Evolutionary conservation across 2,797 vertebrate species (phyloP).

Genomic region (Phaenicophaeus curvirostris): DNA sequence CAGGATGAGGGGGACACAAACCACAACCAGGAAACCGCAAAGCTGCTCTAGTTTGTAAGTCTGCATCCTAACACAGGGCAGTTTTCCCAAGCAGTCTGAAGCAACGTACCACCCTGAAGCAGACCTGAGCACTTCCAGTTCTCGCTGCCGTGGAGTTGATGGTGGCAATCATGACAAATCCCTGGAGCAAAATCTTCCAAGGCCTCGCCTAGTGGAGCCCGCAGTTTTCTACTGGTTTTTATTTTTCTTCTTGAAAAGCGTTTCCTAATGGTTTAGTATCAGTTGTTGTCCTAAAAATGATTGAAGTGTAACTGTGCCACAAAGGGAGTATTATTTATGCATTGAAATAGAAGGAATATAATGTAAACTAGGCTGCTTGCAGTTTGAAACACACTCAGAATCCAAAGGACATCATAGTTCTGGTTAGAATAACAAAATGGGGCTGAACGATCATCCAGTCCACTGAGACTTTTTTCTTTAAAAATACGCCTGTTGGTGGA

Average conservation of each 20-base stretch:
- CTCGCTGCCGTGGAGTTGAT: accelerated
- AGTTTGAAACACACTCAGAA: not conserved
- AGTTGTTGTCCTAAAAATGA: slow-evolving; percentile 2
- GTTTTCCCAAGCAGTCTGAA: not conserved
- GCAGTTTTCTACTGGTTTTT: not conserved
- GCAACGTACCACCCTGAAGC: accelerated
- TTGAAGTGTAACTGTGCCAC: slow-evolving; percentile 11
- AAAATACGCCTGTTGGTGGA: not conserved
- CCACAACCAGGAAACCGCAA: not conserved
- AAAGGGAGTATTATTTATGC: not conserved
- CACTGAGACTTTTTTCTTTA: not conserved
- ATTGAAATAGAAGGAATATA: not conserved
- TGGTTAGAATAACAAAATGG: not conserved
- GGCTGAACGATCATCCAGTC: not conserved
- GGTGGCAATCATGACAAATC: not conserved
- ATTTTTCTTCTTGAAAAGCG: not conserved
- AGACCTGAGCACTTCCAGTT: not conserved
- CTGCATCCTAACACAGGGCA: accelerated
- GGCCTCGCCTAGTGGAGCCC: not conserved
- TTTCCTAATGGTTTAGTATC: not conserved
- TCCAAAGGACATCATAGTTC: not conserved
- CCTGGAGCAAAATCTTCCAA: not conserved
- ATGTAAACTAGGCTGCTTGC: not conserved
- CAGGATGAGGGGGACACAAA: not conserved
- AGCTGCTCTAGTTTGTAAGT: not conserved